Base-by-base conservation (phyloP, 2,797 vertebrate genomes). In the Stomatorhinus walkeri region DNA sequence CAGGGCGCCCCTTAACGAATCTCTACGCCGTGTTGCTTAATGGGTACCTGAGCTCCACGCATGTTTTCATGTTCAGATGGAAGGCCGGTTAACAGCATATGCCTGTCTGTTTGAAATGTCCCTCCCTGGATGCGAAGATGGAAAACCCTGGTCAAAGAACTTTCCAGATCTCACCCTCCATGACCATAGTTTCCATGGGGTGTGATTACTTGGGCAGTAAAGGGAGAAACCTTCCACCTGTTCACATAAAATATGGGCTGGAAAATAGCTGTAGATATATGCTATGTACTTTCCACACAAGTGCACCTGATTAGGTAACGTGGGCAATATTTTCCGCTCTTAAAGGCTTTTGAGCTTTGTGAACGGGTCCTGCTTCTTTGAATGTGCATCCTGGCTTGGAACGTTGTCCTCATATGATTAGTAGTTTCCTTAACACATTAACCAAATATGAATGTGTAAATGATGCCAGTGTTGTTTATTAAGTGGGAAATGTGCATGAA, bases 131-230 rank as follows among this genome's bases (percentile, higher is more conserved):
- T 79, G 72, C 40, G 2, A 79, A 61, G 92, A 89, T 96, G 96
- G 96, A 93, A 95, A 91, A 93, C 94, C 90, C 72, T 95, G 91
- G 93, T 84, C 85, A 90, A 94, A 92, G 94, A 96, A 95, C 95
- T 94, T 92, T 94, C 93, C 90, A 92, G 91, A 89, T 88, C 19
- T 90, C 87, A 1, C 14, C 89, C 24, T 92, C 89, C 92, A 91
- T 89, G 51, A 89, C 88, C 24, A 79, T 64, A 91, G 24, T 92
- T 94, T 92, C 88, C 90, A 89, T 88, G 59, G 28, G 51, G 10
- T 92, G 89, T 94, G 87, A 91, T 89, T 91, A 91, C 91, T 22
- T 90, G 28, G 46, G 64, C 90, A 86, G 85, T 89, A 9, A 56
- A 43, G 88, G 83, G 43, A 59, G 52, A 1, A 19, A 22, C 22